Percentiles rank a stretch among this genome's conserved stretches.
These are phyloP conservation scores for Chanos chanos DNA, from an alignment of 2,797 vertebrate genomes.

Conservation along the genomic window DNA sequence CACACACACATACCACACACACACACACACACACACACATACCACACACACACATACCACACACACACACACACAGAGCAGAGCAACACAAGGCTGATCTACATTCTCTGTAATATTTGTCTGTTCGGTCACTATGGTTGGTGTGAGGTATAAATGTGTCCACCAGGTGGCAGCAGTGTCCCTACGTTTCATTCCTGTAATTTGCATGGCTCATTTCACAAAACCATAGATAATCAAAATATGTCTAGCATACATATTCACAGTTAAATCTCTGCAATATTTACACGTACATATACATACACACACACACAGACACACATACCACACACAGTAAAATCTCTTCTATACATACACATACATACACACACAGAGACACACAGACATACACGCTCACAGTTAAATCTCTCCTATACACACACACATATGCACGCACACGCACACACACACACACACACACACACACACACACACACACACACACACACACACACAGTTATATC, in stretches of 20 bases:
- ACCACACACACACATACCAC: no score
- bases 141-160: no score
- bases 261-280: no score
- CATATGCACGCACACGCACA: background rate
- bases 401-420: background rate
- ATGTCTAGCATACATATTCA: no score
- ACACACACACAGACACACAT: background rate
- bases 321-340: no score
- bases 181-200: no score
- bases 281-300: background rate
- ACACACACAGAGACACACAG: background rate
- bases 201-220: no score
- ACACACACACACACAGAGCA: background rate
- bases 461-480: background rate
- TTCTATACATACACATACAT: slow-evolving; percentile 7
- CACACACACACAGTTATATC: background rate
- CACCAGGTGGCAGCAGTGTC: no score
- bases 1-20: background rate
- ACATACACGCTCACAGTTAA: no score
- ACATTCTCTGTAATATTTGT: no score
- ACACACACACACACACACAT: background rate
- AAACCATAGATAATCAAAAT: no score
- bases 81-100: background rate
- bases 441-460: background rate
- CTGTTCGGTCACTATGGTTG: no score